Base-by-base conservation (phyloP, 2,797 vertebrate genomes). In the Potorous gilbertii region DNA sequence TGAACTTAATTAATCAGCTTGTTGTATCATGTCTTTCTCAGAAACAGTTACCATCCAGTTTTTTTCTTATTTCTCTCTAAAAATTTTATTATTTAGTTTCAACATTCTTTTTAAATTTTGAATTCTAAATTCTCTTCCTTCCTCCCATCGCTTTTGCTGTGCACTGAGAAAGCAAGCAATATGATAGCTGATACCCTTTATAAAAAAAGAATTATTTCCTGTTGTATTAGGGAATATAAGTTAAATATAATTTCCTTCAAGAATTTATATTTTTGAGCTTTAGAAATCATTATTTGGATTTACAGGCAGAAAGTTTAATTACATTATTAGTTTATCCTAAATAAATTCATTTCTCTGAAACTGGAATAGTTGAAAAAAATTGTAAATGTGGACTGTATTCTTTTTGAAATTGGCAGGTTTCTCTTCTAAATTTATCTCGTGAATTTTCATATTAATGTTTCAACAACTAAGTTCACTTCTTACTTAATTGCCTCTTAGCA, bases 311-410 rank as follows among this genome's bases (percentile, higher is more conserved):
- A 56, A 74, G 14, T 74, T 74, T 92, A 55, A 93, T 40, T 34
- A 40, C 6, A 91, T 91, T 94, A 87, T 91, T 16, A 4, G 62
- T 27, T n/a, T 93, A 24, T 93, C 74, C 55, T 56, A 27, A 46
- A 94, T 31, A 90, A 94, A 95, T 96, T 95, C 95, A 55, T 90
- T 91, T 93, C 91, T 96, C 89, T 92, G 95, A 46, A 54, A 93
- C 54, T 28, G 0, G 21, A 94, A 94, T 66, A 55, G 92, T 57
- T 18, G 62, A 18, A 55, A 74, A 52, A 18, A 5, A 31, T 66
- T 95, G 27, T 14, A 40, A 2, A 1, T 50, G 66, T 92, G 81
- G 95, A 95, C 46, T 94, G 31, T 81, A 96, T 94, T 90, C 11
- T 34, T 29, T 29, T 0, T 40, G 57, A 46, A 93, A 91, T 5